Evolutionary conservation across 2,797 vertebrate species (phyloP).

Genomic region (Arrhamphus sclerolepis): DNA sequence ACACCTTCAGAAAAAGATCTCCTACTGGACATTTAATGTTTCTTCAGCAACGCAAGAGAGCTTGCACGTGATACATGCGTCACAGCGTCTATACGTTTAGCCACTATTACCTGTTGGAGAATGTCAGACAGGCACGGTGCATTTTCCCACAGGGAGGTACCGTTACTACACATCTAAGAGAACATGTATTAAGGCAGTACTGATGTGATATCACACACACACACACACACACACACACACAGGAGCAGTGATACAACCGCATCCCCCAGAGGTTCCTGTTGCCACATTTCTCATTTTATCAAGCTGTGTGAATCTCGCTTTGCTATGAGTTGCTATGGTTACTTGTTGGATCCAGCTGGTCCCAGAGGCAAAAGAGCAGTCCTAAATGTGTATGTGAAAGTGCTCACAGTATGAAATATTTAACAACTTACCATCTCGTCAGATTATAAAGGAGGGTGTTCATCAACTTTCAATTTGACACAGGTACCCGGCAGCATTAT

Average conservation of each 20-base stretch:
- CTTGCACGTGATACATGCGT: background rate
- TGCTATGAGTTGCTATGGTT: slow-evolving; percentile 76
- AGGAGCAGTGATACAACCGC: slow-evolving; percentile 40
- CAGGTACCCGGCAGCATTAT: background rate
- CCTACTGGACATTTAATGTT: background rate
- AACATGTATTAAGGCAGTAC: background rate
- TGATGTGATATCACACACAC: slow-evolving; percentile 31
- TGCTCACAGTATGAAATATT: slow-evolving; percentile 57
- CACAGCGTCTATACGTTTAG: slow-evolving; percentile 3
- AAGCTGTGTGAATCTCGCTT: slow-evolving; percentile 59
- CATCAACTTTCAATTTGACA: slow-evolving; percentile 34
- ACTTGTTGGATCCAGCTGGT: slow-evolving; percentile 67
- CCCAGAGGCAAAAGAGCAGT: slow-evolving; percentile 59
- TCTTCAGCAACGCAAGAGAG: background rate
- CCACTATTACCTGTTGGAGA: slow-evolving; percentile 31
- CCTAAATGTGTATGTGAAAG: slow-evolving; percentile 59
- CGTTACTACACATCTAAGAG: slow-evolving; percentile 38
- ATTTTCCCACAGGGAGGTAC: slow-evolving; percentile 42
- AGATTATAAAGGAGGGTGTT: slow-evolving; percentile 26
- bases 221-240: slow-evolving; percentile 17
- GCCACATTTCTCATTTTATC: slow-evolving; percentile 70
- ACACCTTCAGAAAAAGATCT: too few species aligned
- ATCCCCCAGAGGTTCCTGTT: slow-evolving; percentile 63
- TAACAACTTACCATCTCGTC: slow-evolving; percentile 43
- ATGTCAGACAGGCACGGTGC: slow-evolving; percentile 42